phyloP scores from a whole-genome alignment of 2,797 vertebrate genomes.

The Anisognathus igniventris region DNA sequence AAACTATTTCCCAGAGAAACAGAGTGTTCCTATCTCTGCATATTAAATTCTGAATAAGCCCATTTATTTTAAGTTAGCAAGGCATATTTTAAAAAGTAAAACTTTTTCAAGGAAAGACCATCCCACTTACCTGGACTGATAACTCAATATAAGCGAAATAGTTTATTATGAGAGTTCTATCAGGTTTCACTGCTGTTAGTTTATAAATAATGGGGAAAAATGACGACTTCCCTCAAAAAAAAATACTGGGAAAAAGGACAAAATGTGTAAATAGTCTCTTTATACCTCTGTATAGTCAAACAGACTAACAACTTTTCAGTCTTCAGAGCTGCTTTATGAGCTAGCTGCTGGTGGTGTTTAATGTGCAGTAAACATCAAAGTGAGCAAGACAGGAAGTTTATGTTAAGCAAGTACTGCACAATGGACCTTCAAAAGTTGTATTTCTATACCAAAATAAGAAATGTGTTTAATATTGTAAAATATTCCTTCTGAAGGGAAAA shows the following conservation, averaged over 20 bases:
- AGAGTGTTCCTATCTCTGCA: not conserved
- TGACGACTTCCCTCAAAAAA: conserved; percentile 45
- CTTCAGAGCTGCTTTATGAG: not conserved
- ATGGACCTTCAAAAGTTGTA: not conserved
- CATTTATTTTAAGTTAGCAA: not conserved
- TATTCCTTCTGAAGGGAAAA: not conserved
- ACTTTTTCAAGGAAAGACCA: not conserved
- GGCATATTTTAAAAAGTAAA: not conserved
- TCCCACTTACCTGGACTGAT: not conserved
- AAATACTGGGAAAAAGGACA: not conserved
- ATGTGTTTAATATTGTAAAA: not conserved
- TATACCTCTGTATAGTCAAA: not conserved
- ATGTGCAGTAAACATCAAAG: not conserved
- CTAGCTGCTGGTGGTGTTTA: not conserved
- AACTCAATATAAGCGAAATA: conserved; percentile 58
- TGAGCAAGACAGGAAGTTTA: not conserved
- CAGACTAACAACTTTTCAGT: not conserved
- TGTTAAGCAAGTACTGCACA: not conserved
- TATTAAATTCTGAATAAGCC: not conserved
- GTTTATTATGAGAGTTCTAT: conserved; percentile 47
- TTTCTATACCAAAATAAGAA: not conserved
- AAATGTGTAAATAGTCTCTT: not conserved
- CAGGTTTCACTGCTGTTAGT: conserved; percentile 7
- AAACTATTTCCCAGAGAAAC: not conserved
- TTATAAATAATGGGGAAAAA: conserved; percentile 52